Evolutionary conservation across 2,797 vertebrate genomes (phyloP), one percentile per base, ranked within the genome.

Genomic region (Brachymystax lenok): DNA sequence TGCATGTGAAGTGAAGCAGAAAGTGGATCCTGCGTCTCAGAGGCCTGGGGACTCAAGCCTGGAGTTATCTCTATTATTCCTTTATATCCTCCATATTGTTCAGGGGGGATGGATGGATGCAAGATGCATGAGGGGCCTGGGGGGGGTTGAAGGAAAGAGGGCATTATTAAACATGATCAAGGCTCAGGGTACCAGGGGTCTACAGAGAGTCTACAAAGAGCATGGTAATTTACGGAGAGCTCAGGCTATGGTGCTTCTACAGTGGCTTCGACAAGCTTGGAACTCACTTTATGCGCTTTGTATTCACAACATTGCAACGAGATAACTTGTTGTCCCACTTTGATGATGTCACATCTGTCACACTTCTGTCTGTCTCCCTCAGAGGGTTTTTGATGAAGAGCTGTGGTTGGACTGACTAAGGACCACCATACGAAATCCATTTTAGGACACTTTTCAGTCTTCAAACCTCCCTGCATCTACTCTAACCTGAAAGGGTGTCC

Each of bases 1-100:
- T 90, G 88, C 90, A 88, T 89, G 91, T 88, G 86, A 93, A 88
- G 90, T 86, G 90, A 91, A 91, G 93, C 92, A 90, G 90, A 92
- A 90, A 69, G 79, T 50, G 71, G 40, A 74, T 74, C 35, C 56
- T 35, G 14, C 19, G 12, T 61, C 79, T 51, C 63, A n/a, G 64
- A 68, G 52, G 71, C 21, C 21, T 54, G 7, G 54, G 10, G 50
- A 30, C 30, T 33, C 78, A 54, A 66, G 73, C 75, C 76, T 69
- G 40, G 35, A 89, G 79, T 84, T 89, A 85, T 90, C 90, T 92
- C 87, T 90, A 92, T 93, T 91, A 92, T 92, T 90, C 80, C 85
- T 82, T 93, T 88, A 90, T 92, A 90, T 92, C 85, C 83, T 88
- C 86, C 77, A 89, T 78, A 88, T 89, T 85, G 88, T 86, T 89